Evolutionary conservation across 1,140 invertebrate species (phyloP).

Genomic region (Neotoxoptera formosana): DNA sequence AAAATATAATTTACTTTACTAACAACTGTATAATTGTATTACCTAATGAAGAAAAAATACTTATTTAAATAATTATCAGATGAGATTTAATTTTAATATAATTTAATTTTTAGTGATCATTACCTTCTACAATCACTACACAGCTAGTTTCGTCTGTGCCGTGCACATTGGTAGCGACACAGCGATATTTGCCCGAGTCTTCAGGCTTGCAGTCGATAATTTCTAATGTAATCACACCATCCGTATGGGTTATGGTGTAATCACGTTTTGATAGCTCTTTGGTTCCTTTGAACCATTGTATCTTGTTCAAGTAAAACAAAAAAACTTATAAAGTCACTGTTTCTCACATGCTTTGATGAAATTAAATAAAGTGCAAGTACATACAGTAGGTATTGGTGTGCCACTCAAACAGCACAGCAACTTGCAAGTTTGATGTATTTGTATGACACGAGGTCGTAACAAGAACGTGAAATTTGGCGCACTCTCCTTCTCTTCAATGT

Average conservation of each 20-base stretch:
- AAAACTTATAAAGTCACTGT: neutral
- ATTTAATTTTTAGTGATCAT: neutral
- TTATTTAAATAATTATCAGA: neutral
- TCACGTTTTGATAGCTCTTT: slow-evolving; percentile 89
- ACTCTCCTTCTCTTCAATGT: slow-evolving; percentile 87
- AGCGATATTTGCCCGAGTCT: slow-evolving; percentile 96
- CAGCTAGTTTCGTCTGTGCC: slow-evolving; percentile 95
- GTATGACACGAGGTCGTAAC: slow-evolving; percentile 96
- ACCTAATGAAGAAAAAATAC: neutral
- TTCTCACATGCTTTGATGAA: neutral
- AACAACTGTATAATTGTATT: neutral
- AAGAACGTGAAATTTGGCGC: slow-evolving; percentile 97
- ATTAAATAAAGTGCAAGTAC: neutral
- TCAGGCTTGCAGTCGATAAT: slow-evolving; percentile 92
- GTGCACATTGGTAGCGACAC: slow-evolving; percentile 89
- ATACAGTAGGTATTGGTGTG: slow-evolving; percentile 89
- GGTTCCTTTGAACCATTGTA: slow-evolving; percentile 91
- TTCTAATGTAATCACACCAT: slow-evolving; percentile 96
- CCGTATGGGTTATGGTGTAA: slow-evolving; percentile 85
- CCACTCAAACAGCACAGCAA: slow-evolving; percentile 95
- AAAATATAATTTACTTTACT: neutral
- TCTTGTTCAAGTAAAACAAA: slow-evolving; percentile 62
- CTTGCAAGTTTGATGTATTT: slow-evolving; percentile 93
- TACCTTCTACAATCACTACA: slow-evolving; percentile 97
- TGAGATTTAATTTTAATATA: neutral